phyloP scores from a whole-genome alignment of 1,140 invertebrate genomes.

The Drosophila carrolli region DNA sequence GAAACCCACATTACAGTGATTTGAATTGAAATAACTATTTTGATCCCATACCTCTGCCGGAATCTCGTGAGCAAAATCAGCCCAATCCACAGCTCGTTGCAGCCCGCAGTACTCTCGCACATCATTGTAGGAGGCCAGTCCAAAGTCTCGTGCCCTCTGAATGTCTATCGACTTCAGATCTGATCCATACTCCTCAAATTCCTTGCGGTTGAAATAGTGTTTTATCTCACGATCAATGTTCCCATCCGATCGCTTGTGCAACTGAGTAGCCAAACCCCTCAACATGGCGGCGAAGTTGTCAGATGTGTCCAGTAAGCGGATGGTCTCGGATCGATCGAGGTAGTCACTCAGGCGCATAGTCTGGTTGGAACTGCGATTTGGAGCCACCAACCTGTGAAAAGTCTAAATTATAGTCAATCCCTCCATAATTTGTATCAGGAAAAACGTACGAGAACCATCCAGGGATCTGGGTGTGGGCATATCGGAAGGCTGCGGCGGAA shows the following conservation, averaged over 20 bases:
- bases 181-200: constrained; percentile 76
- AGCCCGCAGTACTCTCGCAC: constrained; percentile 92
- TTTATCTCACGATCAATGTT: constrained; percentile 92
- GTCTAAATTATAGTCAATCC: constrained; percentile 14
- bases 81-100: constrained; percentile 88
- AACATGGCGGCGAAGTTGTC: constrained; percentile 89
- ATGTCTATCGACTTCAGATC: constrained; percentile 94
- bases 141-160: constrained; percentile 95
- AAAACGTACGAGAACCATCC: constrained; percentile 90
- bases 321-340: constrained; percentile 87
- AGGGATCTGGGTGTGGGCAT: constrained; percentile 93
- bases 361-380: constrained; percentile 86
- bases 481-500: constrained; percentile 93
- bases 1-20: not conserved
- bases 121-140: constrained; percentile 92
- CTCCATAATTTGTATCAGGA: not conserved
- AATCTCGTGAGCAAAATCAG: constrained; percentile 90
- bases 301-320: constrained; percentile 85
- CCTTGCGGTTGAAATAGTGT: constrained; percentile 89
- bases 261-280: constrained; percentile 89
- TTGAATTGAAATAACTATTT: not conserved
- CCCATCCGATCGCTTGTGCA: constrained; percentile 88
- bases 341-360: constrained; percentile 90
- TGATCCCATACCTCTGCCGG: constrained; percentile 85
- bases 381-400: constrained; percentile 87